Evolutionary conservation across 2,888 invertebrate species (phyloP), one percentile per base, ranked within the genome.

Genomic region (Drosophila nr. medialis): DNA sequence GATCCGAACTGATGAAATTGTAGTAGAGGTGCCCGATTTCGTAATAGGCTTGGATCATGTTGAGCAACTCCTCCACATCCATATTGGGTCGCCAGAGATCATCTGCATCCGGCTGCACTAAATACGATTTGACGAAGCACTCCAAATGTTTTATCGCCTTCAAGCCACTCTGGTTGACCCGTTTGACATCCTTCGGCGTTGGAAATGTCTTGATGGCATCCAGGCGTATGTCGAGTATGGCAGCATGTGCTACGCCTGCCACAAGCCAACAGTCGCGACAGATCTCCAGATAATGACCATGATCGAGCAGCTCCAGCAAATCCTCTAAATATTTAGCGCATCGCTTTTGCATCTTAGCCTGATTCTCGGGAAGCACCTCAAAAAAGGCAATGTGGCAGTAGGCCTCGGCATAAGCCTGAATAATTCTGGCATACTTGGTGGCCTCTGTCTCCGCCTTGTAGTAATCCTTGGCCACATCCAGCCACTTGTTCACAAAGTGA

Each of bases 271-370:
- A 94, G 91, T 97, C 92, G 3, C 97, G 94, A 90, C 97, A 98
- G 68, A 96, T 95, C 48, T 95, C 94, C 83, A 97, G 93, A 91
- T 99, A 99, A 92, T 96, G 97, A 62, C 95, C 95, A 0, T 97
- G 96, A 92, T 97, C 99, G n/a, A 99, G 94, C 90, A 96, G 95
- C 51, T 95, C 95, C 0, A 97, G 92, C 1, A 98, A 93, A 34
- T 95, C 95, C 89, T 97, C 96, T n/a, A 98, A 93, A 93, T 97
- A 94, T 89, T 97, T 96, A 40, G 97, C 95, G 40, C 98, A 94
- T 50, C 98, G 94, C 92, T 98, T 99, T 85, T 98, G 97, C 96
- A 99, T 97, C 93, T 98, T 98, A 7, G 97, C 96, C 90, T 97
- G 96, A 77, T 97, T 95, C 74, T 96, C 96, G 27, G 96, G 95